Conservation (phyloP, 2,797 vertebrate species). For the Sciaenops ocellatus region DNA sequence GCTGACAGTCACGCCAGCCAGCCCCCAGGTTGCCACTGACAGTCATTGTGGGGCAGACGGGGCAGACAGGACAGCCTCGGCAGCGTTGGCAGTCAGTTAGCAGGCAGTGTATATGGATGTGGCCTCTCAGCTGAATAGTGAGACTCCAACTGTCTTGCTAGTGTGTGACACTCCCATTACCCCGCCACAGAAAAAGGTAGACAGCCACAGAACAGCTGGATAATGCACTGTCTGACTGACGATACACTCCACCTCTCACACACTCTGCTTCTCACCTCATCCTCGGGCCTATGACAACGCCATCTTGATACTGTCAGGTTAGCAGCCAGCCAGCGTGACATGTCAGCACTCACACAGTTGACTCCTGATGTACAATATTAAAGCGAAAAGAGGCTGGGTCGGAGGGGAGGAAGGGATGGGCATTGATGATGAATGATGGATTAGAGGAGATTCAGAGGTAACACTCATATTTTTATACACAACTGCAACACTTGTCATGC, state of each 20-base stretch:
- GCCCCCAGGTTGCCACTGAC: constrained; percentile 89
- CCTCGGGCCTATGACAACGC: constrained; percentile 71
- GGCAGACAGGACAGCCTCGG: constrained; percentile 81
- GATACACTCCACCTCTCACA: constrained; percentile 74
- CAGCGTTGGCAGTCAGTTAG: constrained; percentile 79
- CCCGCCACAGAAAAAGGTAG: constrained; percentile 76
- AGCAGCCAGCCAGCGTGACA: constrained; percentile 62
- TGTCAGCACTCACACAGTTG: constrained; percentile 58
- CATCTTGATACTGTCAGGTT: constrained; percentile 77
- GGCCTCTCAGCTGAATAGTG: constrained; percentile 85
- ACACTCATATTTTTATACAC: constrained; percentile 41
- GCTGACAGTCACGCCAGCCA: constrained; percentile 93
- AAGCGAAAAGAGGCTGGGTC: constrained; percentile 50
- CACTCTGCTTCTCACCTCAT: constrained; percentile 73
- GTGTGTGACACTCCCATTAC: constrained; percentile 91
- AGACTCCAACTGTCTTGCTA: constrained; percentile 82
- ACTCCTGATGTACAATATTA: constrained; percentile 62
- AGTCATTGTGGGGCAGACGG: constrained; percentile 89
- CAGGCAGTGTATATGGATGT: constrained; percentile 92
- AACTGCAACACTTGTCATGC: constrained; percentile 18
- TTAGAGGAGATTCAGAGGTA: constrained; percentile 41
- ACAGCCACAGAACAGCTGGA: constrained; percentile 89
- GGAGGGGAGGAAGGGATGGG: neutral
- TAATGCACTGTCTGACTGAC: constrained; percentile 84
- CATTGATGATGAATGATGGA: constrained; percentile 67